Conservation (phyloP, 2,888 invertebrate species). For the Hylaea fasciaria region DNA sequence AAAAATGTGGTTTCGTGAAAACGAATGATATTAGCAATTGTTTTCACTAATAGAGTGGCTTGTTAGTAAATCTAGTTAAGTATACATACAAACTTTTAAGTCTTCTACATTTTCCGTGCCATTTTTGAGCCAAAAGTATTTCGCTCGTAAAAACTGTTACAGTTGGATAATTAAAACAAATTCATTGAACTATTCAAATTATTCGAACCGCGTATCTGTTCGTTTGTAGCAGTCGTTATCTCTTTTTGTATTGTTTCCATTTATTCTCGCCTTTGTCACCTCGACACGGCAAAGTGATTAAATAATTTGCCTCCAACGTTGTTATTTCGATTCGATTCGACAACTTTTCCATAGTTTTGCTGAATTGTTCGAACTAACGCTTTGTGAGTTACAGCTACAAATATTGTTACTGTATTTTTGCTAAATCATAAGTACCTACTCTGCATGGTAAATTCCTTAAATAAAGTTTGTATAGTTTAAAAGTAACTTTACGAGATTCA, state of each 20-base stretch:
- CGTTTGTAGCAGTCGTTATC: constrained; percentile 50
- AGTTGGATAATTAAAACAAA: constrained; percentile 33
- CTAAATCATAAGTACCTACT: too few relatives aligned
- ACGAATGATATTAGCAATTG: too few relatives aligned
- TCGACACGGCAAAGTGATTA: constrained; percentile 54
- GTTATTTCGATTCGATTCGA: constrained; percentile 46
- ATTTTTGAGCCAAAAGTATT: background rate
- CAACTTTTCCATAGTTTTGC: constrained; percentile 29
- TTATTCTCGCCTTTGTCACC: constrained; percentile 44
- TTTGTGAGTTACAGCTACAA: background rate
- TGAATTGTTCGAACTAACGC: background rate
- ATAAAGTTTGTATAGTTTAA: too few relatives aligned
- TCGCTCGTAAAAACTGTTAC: constrained; percentile 11
- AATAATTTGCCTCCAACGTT: constrained; percentile 56
- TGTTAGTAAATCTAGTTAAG: too few relatives aligned
- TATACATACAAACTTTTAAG: too few relatives aligned
- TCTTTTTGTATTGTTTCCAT: constrained; percentile 45
- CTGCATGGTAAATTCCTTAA: too few relatives aligned
- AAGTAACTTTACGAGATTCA: too few relatives aligned
- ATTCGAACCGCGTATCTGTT: constrained; percentile 41
- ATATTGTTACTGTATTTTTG: background rate
- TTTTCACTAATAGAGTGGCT: too few relatives aligned
- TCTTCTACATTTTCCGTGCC: background rate
- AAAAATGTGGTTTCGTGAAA: too few relatives aligned
- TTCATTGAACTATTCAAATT: constrained; percentile 53